Percentiles rank a stretch among this genome's conserved stretches.
These are phyloP conservation scores for Amblyjoppa proteus DNA, from an alignment of 2,888 invertebrate genomes.

Conservation along the genomic window DNA sequence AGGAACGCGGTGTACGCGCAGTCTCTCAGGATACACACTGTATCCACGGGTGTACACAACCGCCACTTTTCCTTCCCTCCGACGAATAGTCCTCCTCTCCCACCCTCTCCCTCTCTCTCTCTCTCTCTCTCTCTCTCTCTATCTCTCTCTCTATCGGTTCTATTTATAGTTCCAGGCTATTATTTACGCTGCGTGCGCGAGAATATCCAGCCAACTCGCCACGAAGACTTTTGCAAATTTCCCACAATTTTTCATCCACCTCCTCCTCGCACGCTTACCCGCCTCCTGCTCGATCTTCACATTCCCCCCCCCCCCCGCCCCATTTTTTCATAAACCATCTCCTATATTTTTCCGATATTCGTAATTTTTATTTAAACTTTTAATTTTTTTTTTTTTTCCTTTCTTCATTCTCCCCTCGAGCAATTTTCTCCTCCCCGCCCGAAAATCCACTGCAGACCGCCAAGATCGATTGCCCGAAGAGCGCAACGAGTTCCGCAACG, in stretches of 20 bases:
- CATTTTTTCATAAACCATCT: no score
- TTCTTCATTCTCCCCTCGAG: no score
- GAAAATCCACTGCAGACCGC: no score
- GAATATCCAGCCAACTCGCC: slow-evolving; percentile 64
- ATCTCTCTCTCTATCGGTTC: slow-evolving; percentile 63
- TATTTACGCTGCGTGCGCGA: slow-evolving; percentile 71
- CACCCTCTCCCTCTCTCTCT: slow-evolving; percentile 41
- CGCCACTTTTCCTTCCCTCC: slow-evolving; percentile 69
- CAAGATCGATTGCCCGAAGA: no score
- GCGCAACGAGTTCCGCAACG: no score
- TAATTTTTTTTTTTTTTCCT: no score
- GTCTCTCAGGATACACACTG: slow-evolving; percentile 63
- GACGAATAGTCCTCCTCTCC: slow-evolving; percentile 51
- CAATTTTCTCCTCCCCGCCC: no score
- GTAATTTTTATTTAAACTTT: no score
- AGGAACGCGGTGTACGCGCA: slow-evolving; percentile 25
- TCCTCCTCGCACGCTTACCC: slow-evolving; percentile 26
- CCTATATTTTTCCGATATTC: no score
- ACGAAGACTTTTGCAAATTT: slow-evolving; percentile 48
- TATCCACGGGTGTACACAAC: slow-evolving; percentile 55
- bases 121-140: background rate
- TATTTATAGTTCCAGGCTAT: slow-evolving; percentile 74
- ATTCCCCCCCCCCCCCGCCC: no score
- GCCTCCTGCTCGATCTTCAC: background rate
- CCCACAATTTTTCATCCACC: slow-evolving; percentile 70